Base-by-base conservation (phyloP, 2,888 invertebrate species). In the Cosmia pyralina region DNA sequence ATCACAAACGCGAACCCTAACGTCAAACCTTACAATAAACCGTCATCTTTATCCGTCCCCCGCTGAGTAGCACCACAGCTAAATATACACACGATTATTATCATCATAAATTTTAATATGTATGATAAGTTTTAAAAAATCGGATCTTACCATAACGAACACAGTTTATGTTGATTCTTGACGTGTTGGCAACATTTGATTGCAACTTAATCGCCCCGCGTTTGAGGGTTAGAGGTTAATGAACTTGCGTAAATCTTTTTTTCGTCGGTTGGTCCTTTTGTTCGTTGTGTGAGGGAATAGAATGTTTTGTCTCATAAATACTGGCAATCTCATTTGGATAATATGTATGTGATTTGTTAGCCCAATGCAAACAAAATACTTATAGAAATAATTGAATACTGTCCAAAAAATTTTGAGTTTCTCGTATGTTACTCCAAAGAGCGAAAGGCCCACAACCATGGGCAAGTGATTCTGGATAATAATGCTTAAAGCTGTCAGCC, bases 171-270 rank as follows among this genome's bases (percentile, higher is more conserved):
- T 79, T 77, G 73, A 74, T 75, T 77, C 77, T 58, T 85, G 85
- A 85, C 82, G 76, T 78, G 78, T 85, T 84, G 83, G 81, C 83
- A 77, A 75, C 79, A 75, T 77, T 85, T 85, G 84, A 86, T 83
- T 79, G 85, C 82, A 67, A 85, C 84, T 85, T 85, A 83, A 85
- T 85, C 85, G 85, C 73, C 79, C 67, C 70, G 77, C 79, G 63
- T 72, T 83, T 79, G 65, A 83, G 79, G 82, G 82, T 77, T 79
- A 79, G 72, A 65, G 84, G 85, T 81, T 79, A 82, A 84, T 75
- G 84, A 84, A 81, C 85, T 74, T 57, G 60, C 62, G 60, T 81
- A 72, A 76, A 70, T 75, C 77, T 69, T 72, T 70, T 72, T 81
- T 71, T 63, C 69, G 50, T 60, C 63, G 19, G 55, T 58, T 76